Base-by-base conservation (phyloP, 2,113 vertebrate species). In the Nestor notabilis region DNA sequence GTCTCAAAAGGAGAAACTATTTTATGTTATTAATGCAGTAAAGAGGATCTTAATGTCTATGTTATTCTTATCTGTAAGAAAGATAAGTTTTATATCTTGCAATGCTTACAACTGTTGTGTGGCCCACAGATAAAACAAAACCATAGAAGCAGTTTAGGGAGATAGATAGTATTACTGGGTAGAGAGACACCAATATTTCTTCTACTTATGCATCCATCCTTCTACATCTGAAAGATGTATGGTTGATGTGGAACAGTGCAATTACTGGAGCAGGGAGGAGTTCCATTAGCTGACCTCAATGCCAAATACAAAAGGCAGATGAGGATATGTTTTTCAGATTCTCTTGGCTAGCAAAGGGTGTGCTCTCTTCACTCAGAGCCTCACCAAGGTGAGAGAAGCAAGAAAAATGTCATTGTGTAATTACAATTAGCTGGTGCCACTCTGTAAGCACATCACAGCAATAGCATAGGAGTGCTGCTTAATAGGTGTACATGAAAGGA, bases 1-100 rank as follows among this genome's bases (percentile, higher is more conserved):
- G 75, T 91, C 79, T 96, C 74, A 53, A 71, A 97, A 83, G 63
- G 50, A 96, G 85, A 86, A 89, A 91, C n/a, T 84, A 78, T 89
- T 86, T 85, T 74, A 69, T 35, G 44, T 92, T 88, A 58, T 81
- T 94, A 90, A 89, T 61, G 89, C 84, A 92, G 82, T 87, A 4
- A 55, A 93, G 69, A 91, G 90, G 79, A 53, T 91, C 78, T 95
- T 83, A 90, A 91, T 28, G 71, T 82, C 82, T 90, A 15, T 70
- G 70, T 81, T 92, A 52, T 71, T 90, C 84, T 92, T 95, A 91
- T 68, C 84, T 87, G 4, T 43, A 63, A 29, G 17, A 87, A 10
- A 80, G n/a, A 37, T 56, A 90, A 87, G 18, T 89, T 89, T 85
- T 70, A 39, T 80, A 61, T 71, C 66, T 84, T 79, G n/a, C 29